These are phyloP conservation scores for Auanema freiburgensis DNA, from an alignment of 2,888 invertebrate genomes.

Conservation along the genomic window DNA sequence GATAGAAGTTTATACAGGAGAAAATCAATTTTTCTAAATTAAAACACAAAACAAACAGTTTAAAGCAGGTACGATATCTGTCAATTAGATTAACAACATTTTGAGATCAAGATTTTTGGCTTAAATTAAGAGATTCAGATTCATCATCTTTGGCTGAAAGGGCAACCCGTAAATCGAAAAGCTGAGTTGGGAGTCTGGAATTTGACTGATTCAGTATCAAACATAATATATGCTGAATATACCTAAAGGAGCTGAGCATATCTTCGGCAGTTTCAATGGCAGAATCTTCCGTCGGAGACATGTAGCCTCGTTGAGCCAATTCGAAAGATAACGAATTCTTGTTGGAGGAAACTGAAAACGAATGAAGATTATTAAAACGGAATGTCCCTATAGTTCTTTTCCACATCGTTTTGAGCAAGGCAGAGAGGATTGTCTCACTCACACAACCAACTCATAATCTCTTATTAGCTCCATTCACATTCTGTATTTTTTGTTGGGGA, in stretches of 20 bases:
- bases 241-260: slow-evolving; percentile 37
- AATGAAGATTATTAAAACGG: background rate
- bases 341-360: background rate
- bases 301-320: slow-evolving; percentile 36
- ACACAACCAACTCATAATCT: too few relatives aligned
- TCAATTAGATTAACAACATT: slow-evolving; percentile 2
- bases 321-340: slow-evolving; percentile 23
- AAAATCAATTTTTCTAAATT: background rate
- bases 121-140: slow-evolving; percentile 12
- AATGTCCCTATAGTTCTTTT: background rate
- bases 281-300: slow-evolving; percentile 27
- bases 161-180: slow-evolving; percentile 21
- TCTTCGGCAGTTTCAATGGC: slow-evolving; percentile 30
- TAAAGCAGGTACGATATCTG: background rate
- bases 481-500: too few relatives aligned
- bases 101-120: slow-evolving; percentile 9
- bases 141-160: slow-evolving; percentile 6
- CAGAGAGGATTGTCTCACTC: too few relatives aligned
- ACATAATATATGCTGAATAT: background rate
- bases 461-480: too few relatives aligned
- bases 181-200: slow-evolving; percentile 24
- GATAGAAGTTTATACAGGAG: background rate
- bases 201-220: background rate
- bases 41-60: slow-evolving; percentile 7
- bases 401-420: background rate